Evolutionary conservation across 2,797 vertebrate genomes (phyloP).

Genomic region (Discoglossus pictus): DNA sequence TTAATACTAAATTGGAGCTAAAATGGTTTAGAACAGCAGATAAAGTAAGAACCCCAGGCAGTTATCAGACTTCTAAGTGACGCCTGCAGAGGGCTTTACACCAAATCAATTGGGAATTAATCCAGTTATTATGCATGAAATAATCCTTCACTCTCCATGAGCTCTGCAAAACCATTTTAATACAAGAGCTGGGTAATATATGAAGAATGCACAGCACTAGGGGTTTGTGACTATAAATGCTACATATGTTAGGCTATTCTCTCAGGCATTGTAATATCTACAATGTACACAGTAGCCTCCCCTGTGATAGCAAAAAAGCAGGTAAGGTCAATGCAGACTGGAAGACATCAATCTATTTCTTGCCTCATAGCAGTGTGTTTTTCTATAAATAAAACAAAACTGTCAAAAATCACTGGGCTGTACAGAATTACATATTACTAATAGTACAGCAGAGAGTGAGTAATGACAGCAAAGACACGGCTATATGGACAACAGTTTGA

Average conservation of each 20-base stretch:
- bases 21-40: constrained; percentile 15
- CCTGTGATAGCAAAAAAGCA: not conserved
- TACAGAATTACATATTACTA: not conserved
- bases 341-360: not conserved
- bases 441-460: too few species aligned
- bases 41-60: constrained; percentile 24
- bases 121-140: constrained; percentile 25
- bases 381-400: constrained; percentile 8
- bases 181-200: too few species aligned
- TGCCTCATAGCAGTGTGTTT: not conserved
- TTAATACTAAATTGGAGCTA: constrained; percentile 25
- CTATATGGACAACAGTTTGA: too few species aligned
- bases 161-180: too few species aligned
- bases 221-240: too few species aligned
- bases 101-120: constrained; percentile 46
- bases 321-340: not conserved
- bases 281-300: too few species aligned
- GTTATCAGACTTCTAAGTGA: constrained; percentile 18
- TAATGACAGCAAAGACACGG: too few species aligned
- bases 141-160: constrained; percentile 1
- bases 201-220: too few species aligned
- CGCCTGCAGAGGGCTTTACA: constrained; percentile 22
- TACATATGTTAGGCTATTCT: too few species aligned
- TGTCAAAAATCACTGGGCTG: not conserved
- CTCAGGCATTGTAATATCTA: not conserved